A percentile compares a stretch with the other conserved stretches of the same genome.
These are phyloP conservation scores for Trichoplusia ni DNA, from an alignment of 1,140 invertebrate genomes.

Conservation along the genomic window DNA sequence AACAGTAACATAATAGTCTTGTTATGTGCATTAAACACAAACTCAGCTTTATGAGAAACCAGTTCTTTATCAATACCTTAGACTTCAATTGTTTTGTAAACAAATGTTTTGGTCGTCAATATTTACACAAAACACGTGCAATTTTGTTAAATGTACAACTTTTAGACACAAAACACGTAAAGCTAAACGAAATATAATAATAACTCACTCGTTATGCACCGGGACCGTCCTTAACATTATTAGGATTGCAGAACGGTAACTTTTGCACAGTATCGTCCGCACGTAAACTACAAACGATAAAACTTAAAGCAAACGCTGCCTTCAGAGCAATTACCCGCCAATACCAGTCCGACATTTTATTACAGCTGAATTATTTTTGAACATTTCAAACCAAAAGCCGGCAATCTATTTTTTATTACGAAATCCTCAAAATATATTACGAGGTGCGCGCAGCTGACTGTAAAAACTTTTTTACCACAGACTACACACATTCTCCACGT, in stretches of 20 bases:
- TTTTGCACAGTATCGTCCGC: slow-evolving; percentile 67
- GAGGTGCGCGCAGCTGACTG: slow-evolving; percentile 8
- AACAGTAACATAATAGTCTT: neutral
- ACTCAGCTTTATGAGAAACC: neutral
- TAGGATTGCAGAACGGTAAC: slow-evolving; percentile 72
- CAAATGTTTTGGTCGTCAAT: slow-evolving; percentile 10
- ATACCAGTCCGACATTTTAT: slow-evolving; percentile 76
- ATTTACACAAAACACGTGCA: neutral
- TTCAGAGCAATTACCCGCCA: slow-evolving; percentile 67
- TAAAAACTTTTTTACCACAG: slow-evolving; percentile 18
- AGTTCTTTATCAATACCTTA: slow-evolving; percentile 7
- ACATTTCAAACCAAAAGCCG: slow-evolving; percentile 61
- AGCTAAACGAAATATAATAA: slow-evolving; percentile 1
- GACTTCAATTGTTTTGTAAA: slow-evolving; percentile 30
- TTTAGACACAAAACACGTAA: too few species aligned
- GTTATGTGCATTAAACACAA: too few species aligned
- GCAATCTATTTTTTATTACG: slow-evolving; percentile 58
- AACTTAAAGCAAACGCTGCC: slow-evolving; percentile 63
- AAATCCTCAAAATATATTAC: slow-evolving; percentile 48
- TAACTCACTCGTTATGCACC: slow-evolving; percentile 62
- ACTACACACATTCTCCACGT: slow-evolving; percentile 29
- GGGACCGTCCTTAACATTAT: slow-evolving; percentile 50
- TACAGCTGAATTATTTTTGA: slow-evolving; percentile 64
- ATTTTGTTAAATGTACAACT: neutral
- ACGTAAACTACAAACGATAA: slow-evolving; percentile 63